Conservation (phyloP, 2,888 invertebrate genomes). For the Plagiodera versicolora region DNA sequence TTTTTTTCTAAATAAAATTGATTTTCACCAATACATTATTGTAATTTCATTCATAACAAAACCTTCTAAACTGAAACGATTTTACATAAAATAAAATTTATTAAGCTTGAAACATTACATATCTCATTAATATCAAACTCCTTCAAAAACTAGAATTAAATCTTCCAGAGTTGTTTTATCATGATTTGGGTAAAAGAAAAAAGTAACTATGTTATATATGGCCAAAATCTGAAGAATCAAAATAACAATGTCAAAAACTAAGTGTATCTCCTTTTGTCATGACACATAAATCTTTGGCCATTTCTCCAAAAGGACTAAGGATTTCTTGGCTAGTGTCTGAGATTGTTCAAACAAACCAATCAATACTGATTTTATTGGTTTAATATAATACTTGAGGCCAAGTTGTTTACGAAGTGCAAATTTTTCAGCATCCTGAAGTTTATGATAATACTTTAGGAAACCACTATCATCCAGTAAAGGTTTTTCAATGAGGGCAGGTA, state of each 20-base stretch:
- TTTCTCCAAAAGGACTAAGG: slow-evolving; percentile 11
- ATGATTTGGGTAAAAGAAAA: slow-evolving; percentile 41
- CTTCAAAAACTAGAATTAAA: slow-evolving; percentile 21
- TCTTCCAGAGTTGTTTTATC: slow-evolving; percentile 27
- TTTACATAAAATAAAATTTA: not conserved
- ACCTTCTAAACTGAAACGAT: too few relatives aligned
- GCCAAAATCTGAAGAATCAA: slow-evolving; percentile 40
- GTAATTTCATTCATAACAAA: not conserved
- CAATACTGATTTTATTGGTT: slow-evolving; percentile 47
- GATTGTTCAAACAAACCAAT: slow-evolving; percentile 23
- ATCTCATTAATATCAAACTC: not conserved
- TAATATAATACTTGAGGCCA: slow-evolving; percentile 57
- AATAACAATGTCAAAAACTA: slow-evolving; percentile 41
- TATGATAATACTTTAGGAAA: slow-evolving; percentile 51
- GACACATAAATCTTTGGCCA: slow-evolving; percentile 27
- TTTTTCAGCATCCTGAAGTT: slow-evolving; percentile 54
- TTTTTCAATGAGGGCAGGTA: slow-evolving; percentile 72
- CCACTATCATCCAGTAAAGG: slow-evolving; percentile 47
- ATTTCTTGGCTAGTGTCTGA: not conserved
- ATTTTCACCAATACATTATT: not conserved
- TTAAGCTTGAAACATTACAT: not conserved
- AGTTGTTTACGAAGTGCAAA: slow-evolving; percentile 55
- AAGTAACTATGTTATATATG: slow-evolving; percentile 42
- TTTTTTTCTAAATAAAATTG: not conserved
- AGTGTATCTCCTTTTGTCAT: slow-evolving; percentile 42